Evolutionary conservation across 92 coral and sea anemone genomes (phyloP).

Genomic region (Chrysogorgia sp.): DNA sequence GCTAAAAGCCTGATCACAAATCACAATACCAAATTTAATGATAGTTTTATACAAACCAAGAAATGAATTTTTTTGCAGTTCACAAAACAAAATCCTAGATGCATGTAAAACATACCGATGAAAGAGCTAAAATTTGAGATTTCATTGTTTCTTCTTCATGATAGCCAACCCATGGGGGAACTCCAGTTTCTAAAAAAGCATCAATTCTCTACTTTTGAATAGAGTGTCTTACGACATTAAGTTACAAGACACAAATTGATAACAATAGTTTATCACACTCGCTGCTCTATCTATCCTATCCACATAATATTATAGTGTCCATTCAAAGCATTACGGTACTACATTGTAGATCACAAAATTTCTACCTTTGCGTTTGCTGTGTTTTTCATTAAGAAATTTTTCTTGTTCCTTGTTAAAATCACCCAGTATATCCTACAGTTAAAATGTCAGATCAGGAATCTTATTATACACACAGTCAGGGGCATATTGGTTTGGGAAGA

Average conservation of each 20-base stretch:
- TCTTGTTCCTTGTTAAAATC: constrained; percentile 94
- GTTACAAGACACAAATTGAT: no score
- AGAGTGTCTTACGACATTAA: no score
- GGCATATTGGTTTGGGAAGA: no score
- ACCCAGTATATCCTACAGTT: constrained; percentile 67
- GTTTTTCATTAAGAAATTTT: constrained; percentile 87
- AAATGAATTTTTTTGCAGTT: not conserved
- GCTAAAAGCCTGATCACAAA: no score
- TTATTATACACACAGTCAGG: no score
- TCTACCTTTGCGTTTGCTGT: constrained; percentile 81
- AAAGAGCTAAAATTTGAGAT: constrained; percentile 90
- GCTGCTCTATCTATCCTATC: no score
- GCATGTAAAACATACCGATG: constrained; percentile 81
- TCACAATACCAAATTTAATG: no score
- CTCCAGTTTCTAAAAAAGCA: constrained; percentile 72
- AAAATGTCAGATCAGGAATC: no score
- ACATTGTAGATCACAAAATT: not conserved
- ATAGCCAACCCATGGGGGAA: constrained; percentile 99
- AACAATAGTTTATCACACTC: not conserved
- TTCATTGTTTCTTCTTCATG: constrained; percentile 97
- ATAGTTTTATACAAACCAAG: no score
- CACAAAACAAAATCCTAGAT: not conserved
- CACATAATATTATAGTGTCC: no score
- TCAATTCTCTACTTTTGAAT: no score
- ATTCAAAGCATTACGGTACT: not conserved